phyloP scores from a whole-genome alignment of 2,113 vertebrate genomes.

The Colaptes auratus region DNA sequence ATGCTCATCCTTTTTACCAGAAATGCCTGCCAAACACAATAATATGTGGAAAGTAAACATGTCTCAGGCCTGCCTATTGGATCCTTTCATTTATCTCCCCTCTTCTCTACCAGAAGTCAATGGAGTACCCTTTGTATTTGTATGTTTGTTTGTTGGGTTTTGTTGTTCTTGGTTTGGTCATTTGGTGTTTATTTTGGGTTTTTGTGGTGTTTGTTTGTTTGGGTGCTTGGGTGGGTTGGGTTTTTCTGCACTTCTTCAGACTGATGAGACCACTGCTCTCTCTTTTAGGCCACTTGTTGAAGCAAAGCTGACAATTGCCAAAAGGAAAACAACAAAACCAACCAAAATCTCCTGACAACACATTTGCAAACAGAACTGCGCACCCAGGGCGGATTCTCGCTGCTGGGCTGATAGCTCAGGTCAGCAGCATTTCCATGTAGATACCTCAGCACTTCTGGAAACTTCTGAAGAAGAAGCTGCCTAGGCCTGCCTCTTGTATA shows the following conservation, averaged over 20 bases:
- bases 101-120: not conserved
- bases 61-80: not conserved
- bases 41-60: not conserved
- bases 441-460: not conserved
- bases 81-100: not conserved
- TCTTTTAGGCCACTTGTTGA: not conserved
- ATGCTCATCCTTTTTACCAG: not conserved
- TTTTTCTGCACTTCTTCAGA: not conserved
- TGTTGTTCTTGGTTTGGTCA: too few relatives aligned
- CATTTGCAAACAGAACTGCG: not conserved
- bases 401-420: not conserved
- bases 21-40: conserved; percentile 9
- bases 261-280: not conserved
- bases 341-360: not conserved
- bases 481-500: not conserved
- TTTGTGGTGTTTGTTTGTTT: too few relatives aligned
- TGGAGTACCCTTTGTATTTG: not conserved
- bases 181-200: too few relatives aligned
- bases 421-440: not conserved
- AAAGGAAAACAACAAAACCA: not conserved
- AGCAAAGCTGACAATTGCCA: not conserved
- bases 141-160: too few relatives aligned
- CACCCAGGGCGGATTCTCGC: not conserved
- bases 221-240: too few relatives aligned
- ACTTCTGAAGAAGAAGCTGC: not conserved